Percentiles rank a stretch among this genome's conserved stretches.
phyloP scores from a whole-genome alignment of 2,797 vertebrate species.

The Rousettus madagascariensis region DNA sequence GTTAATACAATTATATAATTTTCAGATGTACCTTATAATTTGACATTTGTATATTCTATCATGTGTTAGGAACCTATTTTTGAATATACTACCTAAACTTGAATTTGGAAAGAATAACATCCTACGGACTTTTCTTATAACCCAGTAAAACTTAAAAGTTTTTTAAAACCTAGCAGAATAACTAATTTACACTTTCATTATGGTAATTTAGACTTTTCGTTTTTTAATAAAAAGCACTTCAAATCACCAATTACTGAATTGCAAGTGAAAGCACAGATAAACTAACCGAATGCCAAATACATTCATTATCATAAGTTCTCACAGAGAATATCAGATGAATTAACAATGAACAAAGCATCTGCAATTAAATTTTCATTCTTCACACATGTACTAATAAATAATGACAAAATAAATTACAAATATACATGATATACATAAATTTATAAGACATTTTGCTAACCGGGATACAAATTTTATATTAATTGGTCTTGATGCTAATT shows the following conservation, averaged over 20 bases:
- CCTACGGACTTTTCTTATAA: slow-evolving; percentile 61
- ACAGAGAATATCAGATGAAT: slow-evolving; percentile 57
- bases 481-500: not conserved
- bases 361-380: not conserved
- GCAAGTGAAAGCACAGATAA: not conserved
- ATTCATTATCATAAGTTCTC: slow-evolving; percentile 17
- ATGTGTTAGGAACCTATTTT: not conserved
- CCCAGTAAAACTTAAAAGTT: not conserved
- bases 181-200: not conserved
- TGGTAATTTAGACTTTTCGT: not conserved
- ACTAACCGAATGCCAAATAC: not conserved
- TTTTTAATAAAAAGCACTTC: not conserved
- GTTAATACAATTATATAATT: no score
- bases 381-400: not conserved
- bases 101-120: not conserved
- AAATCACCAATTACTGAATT: not conserved
- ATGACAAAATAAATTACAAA: not conserved
- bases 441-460: not conserved
- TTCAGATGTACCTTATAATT: no score
- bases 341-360: not conserved
- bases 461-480: not conserved
- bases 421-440: not conserved
- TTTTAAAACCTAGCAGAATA: not conserved
- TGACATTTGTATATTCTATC: no score
- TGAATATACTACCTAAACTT: slow-evolving; percentile 45